Evolutionary conservation across 35 echinoderm and acorn worm genomes (phyloP), one percentile per base, ranked within the genome.

Genomic region (Holothuria glaberrima): DNA sequence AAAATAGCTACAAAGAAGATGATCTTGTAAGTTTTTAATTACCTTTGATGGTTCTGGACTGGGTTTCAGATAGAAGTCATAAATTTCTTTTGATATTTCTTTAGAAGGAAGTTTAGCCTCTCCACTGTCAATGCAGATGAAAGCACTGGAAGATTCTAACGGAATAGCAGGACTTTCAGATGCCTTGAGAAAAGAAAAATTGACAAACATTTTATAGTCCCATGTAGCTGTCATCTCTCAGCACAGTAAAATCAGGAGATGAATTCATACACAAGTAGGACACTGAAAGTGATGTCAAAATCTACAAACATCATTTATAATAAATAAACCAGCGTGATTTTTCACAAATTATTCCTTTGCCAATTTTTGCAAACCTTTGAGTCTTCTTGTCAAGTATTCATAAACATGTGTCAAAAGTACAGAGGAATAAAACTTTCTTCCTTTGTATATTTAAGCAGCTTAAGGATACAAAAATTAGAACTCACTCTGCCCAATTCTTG

Each of bases 111-210:
- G 90, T 17, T 93, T 86, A 18, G 91, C 31, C 58, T 91, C 83
- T 44, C 91, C 94, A 29, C 72, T 85, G 65, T 93, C 88, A 36
- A 93, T 91, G 38, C 94, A 91, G 46, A 97, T 97, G 86, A 97
- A 97, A 38, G 94, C 94, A 93, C 94, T 97, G 24, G 90, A 92
- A 17, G 94, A 97, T 61, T 97, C 91, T 17, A 97, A 88, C 6
- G 88, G 76, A 28, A 97, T 52, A 12, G 86, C 33, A 52, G 94
- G 92, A 29, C 91, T 86, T 16, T 92, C 94, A 68, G 65, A 78
- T 78, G 74, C 26, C 74, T 52, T 58, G 60, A 48, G 79, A 65
- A 93, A 88, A 80, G 21, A 85, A 45, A 82, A 34, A 89, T 28
- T 31, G 56, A 84, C 9, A 28, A 90, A 30, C 10, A 22, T 20